A percentile compares a stretch with the other conserved stretches of the same genome.
Evolutionary conservation across 2,113 vertebrate genomes (phyloP).

Genomic region (Halichoeres trimaculatus): DNA sequence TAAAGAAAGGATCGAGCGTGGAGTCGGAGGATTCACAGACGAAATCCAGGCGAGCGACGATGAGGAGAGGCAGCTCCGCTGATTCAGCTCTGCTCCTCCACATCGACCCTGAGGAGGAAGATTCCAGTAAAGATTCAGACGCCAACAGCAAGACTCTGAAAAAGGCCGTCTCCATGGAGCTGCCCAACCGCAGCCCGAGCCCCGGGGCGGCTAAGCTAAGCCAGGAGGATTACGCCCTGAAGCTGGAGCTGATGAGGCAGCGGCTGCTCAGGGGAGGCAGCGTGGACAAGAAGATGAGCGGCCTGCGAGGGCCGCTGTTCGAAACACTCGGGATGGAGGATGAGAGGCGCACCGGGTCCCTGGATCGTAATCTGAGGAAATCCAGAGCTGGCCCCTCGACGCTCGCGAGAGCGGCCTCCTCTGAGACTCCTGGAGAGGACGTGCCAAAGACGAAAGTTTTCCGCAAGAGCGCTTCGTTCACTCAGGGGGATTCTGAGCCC

Average conservation of each 20-base stretch:
- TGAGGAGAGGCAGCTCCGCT: conserved; percentile 93
- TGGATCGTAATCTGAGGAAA: conserved; percentile 71
- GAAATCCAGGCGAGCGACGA: conserved; percentile 79
- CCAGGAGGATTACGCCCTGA: conserved; percentile 91
- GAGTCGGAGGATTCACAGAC: conserved; percentile 77
- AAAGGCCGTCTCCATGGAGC: conserved; percentile 90
- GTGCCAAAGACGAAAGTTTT: conserved; percentile 81
- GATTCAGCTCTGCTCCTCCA: conserved; percentile 89
- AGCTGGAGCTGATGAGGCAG: conserved; percentile 93
- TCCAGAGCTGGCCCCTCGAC: conserved; percentile 72
- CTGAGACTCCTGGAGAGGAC: conserved; percentile 81
- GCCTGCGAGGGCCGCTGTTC: conserved; percentile 92
- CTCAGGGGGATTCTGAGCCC: conserved; percentile 89
- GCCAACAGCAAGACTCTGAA: conserved; percentile 78
- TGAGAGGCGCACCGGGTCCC: conserved; percentile 74
- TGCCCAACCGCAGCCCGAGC: conserved; percentile 84
- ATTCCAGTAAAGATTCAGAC: conserved; percentile 41
- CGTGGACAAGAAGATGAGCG: conserved; percentile 90
- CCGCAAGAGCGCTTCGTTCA: conserved; percentile 92
- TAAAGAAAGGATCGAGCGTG: conserved; percentile 82
- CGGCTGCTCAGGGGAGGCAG: conserved; percentile 87
- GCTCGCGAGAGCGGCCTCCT: conserved; percentile 87
- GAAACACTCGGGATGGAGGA: conserved; percentile 89
- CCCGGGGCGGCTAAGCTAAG: conserved; percentile 85
- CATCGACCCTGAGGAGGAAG: conserved; percentile 68